Base-by-base conservation (phyloP, 2,797 vertebrate genomes). In the Cottoperca gobio region DNA sequence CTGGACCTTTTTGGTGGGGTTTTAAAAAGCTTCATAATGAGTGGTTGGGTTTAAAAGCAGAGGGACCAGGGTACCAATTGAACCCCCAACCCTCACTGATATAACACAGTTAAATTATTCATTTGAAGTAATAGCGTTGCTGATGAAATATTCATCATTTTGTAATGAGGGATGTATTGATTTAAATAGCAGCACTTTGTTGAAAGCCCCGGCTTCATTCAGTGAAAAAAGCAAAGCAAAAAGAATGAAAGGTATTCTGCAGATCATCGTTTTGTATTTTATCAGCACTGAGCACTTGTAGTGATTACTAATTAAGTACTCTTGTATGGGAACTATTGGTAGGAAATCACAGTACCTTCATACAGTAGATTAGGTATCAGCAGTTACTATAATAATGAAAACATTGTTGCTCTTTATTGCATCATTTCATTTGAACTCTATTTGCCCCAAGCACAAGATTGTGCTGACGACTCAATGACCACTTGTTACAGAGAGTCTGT, bases 101-200 rank as follows among this genome's bases (percentile, higher is more conserved):
- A 93, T 92, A 93, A 93, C 88, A 88, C 64, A 89, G 80, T 80
- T 94, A 85, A 93, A 94, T 94, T 92, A 94, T 94, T 94, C 90
- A 94, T 92, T 89, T 92, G 88, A 93, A 93, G 93, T 93, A 92
- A 93, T 93, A 92, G 90, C 88, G 90, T 88, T 46, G 50, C 85
- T 88, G 88, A 92, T 94, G 88, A 94, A 94, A 94, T 92, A 94
- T 94, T 94, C 89, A 94, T 90, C 79, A 84, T 85, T 76, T 80
- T 76, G 84, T 94, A 94, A 94, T 92, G 91, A 92, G 91, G 92
- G 81, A 94, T 90, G 90, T 92, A 94, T 94, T 92, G 92, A 93
- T 94, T 94, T 93, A 93, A 94, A 94, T 87, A 91, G 90, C 79
- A 88, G 89, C 79, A 80, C 89, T 92, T 91, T 89, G 88, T 88